Conservation (phyloP, 2,113 vertebrate species). For the Eclectus roratus region DNA sequence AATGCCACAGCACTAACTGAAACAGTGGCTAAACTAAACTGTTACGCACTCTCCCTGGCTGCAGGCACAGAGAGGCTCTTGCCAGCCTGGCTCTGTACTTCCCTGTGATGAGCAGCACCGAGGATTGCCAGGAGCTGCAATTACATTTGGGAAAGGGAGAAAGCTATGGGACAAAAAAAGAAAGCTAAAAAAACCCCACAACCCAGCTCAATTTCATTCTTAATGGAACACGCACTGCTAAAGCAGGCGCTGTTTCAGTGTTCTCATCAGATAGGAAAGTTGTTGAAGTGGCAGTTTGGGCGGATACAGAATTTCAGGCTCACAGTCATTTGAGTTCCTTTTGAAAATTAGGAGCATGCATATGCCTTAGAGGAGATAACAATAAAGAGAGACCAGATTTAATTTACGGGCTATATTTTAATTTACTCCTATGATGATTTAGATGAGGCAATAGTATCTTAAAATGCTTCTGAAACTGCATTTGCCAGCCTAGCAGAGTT, state of each 20-base stretch:
- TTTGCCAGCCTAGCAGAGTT: conserved; percentile 19
- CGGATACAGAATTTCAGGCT: neutral
- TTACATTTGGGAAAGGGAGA: neutral
- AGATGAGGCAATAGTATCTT: neutral
- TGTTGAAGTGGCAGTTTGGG: neutral
- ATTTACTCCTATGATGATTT: conserved; percentile 2
- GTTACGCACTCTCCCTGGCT: rapidly evolving
- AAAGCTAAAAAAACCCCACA: neutral
- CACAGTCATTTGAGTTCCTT: neutral
- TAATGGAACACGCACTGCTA: neutral
- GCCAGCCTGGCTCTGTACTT: neutral
- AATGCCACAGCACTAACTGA: neutral
- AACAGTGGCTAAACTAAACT: neutral
- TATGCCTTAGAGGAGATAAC: neutral
- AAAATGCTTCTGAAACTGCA: conserved; percentile 22
- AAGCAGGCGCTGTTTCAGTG: neutral
- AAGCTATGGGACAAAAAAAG: neutral
- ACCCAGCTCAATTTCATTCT: neutral
- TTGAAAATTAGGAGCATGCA: neutral
- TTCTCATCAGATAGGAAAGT: neutral
- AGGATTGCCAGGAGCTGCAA: neutral
- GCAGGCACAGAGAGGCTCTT: neutral
- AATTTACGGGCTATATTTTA: neutral
- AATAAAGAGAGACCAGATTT: neutral
- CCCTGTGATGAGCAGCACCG: neutral